Evolutionary conservation across 2,797 vertebrate genomes (phyloP).

Genomic region (Crypturellus tataupa): DNA sequence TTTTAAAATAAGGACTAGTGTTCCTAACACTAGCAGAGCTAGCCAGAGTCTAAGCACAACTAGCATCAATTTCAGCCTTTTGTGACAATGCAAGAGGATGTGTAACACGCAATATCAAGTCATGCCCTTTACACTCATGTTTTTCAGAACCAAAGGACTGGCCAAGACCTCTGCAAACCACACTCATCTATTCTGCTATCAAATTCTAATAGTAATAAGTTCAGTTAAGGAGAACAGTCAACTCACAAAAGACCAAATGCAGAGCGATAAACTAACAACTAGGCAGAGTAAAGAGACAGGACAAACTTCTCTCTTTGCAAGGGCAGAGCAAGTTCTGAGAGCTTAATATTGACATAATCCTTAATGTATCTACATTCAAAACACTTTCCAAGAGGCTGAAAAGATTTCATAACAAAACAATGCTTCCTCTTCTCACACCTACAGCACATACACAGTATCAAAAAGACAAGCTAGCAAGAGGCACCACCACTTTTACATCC

Average conservation of each 20-base stretch:
- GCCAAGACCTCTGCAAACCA: neutral
- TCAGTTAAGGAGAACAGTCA: neutral
- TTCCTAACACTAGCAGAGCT: neutral
- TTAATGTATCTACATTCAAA: neutral
- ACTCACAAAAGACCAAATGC: neutral
- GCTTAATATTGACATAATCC: neutral
- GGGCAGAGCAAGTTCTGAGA: neutral
- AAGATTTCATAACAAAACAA: neutral
- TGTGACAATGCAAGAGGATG: neutral
- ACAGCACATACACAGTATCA: neutral
- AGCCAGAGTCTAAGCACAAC: neutral
- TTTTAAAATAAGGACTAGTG: too few species aligned
- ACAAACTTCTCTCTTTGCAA: neutral
- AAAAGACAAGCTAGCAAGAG: neutral
- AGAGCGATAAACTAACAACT: neutral
- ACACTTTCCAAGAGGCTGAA: neutral
- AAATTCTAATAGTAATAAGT: neutral
- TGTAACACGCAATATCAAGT: neutral
- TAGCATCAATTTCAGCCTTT: neutral
- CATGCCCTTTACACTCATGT: neutral
- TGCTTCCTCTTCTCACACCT: neutral
- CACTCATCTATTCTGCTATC: neutral
- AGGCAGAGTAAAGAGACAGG: neutral
- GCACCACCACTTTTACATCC: neutral
- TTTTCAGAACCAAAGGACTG: neutral